These are phyloP conservation scores for Dasyprocta punctata DNA, from an alignment of 2,113 vertebrate species.

Conservation along the genomic window DNA sequence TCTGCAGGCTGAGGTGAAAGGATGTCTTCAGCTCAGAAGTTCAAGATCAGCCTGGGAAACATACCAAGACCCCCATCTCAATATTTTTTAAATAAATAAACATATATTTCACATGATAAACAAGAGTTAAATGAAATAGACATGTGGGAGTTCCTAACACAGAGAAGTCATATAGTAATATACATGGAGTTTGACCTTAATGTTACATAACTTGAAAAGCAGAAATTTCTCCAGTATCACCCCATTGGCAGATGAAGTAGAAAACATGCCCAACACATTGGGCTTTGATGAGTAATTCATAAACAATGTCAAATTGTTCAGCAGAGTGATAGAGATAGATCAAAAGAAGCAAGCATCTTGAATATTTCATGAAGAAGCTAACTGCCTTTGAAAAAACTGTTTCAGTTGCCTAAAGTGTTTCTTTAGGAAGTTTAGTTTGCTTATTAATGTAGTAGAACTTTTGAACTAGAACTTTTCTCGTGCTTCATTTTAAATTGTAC, in stretches of 20 bases:
- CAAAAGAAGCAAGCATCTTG: constrained; percentile 56
- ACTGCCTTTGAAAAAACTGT: constrained; percentile 47
- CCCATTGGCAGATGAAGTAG: constrained; percentile 58
- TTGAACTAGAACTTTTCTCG: background rate
- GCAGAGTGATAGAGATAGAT: constrained; percentile 30
- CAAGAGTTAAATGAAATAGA: background rate
- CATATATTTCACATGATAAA: background rate
- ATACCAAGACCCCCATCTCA: background rate
- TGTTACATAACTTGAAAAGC: constrained; percentile 5
- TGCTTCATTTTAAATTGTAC: background rate
- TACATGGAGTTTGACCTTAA: constrained; percentile 21
- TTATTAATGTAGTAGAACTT: constrained; percentile 42
- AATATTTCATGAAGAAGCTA: constrained; percentile 65
- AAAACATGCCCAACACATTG: constrained; percentile 25
- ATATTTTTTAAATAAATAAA: background rate
- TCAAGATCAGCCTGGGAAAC: background rate
- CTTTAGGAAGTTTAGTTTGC: constrained; percentile 46
- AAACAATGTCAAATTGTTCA: constrained; percentile 59
- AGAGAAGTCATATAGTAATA: background rate
- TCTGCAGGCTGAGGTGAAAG: background rate
- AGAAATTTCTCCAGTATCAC: constrained; percentile 12
- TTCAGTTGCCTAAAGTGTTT: constrained; percentile 33
- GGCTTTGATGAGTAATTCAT: constrained; percentile 70
- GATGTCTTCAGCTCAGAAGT: background rate
- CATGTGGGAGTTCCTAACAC: background rate